Base-by-base conservation (phyloP, 1,140 invertebrate genomes). In the Drosophila insularis region DNA sequence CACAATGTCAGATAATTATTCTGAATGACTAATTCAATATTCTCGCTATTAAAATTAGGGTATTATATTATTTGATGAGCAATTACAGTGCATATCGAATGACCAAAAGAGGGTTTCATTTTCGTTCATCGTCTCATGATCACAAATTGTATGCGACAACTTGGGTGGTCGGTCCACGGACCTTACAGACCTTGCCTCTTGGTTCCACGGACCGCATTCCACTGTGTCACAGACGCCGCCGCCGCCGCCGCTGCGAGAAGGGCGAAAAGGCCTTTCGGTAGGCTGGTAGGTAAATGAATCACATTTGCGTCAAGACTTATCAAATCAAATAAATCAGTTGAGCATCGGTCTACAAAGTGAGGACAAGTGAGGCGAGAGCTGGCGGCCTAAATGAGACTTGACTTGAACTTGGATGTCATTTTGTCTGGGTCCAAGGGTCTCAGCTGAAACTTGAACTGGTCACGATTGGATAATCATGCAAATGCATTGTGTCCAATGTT, bases 221-320 rank as follows among this genome's bases (percentile, higher is more conserved):
- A 50, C 43, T 50, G 21, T 50, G 17, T 50, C 17, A 10, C 43
- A 10, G 17, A 14, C 2, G n/a, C 11, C 11, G 40, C 62, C 53
- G 60, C 68, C 2, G n/a, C 11, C 11, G 40, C 62, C 53, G 60
- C 68, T 11, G 53, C n/a, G 35, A 19, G 19, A 53, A 35, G 23
- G 19, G 27, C 10, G 4, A 35, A 23, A n/a, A 31, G 17, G 21
- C 6, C 14, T 59, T 14, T 19, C 31, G 56, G 43, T 43, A 14
- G 27, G 67, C 68, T 21, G 1, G 21, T 27, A 65, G 72, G 68
- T 68, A 76, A 82, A 82, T 84, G 63, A 77, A 77, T 74, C 67
- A 74, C 81, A 84, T 84, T 85, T 85, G 73, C 73, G 67, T 84
- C 70, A 78, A 66, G 77, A 64, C 74, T 84, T 78, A 85, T 85